Evolutionary conservation across 30 jellyfish, hydroid and myxozoan species (phyloP).

Genomic region (Aurelia sp.): DNA sequence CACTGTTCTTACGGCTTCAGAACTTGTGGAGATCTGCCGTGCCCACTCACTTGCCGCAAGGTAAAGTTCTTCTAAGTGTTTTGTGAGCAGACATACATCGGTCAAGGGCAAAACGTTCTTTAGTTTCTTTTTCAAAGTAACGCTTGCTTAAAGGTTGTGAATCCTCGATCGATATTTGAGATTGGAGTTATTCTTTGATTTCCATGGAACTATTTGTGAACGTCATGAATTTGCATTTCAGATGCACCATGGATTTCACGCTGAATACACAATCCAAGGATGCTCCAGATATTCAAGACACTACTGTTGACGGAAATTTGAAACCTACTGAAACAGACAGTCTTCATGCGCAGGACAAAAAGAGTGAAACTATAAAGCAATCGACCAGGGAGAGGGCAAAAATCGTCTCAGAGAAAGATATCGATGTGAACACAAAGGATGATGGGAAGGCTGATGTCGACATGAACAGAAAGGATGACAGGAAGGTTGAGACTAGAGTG

Average conservation of each 20-base stretch:
- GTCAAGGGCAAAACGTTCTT: no score
- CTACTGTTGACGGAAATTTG: not conserved
- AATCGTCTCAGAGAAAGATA: not conserved
- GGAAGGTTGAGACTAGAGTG: not conserved
- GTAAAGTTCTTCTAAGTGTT: no score
- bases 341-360: not conserved
- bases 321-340: not conserved
- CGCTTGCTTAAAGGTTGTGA: no score
- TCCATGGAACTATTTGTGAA: not conserved
- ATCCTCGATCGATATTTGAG: no score
- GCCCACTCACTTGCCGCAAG: no score
- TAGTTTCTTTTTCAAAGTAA: no score
- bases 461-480: not conserved
- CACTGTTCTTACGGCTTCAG: no score
- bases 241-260: slow-evolving; percentile 33
- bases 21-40: no score
- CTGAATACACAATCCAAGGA: not conserved
- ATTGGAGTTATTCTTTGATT: not conserved
- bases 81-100: no score
- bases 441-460: not conserved
- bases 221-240: not conserved
- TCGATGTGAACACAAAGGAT: not conserved
- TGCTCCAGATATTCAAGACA: not conserved
- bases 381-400: not conserved
- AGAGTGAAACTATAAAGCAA: not conserved